Evolutionary conservation across 2,113 vertebrate genomes (phyloP).

Genomic region (Phasianus colchicus): DNA sequence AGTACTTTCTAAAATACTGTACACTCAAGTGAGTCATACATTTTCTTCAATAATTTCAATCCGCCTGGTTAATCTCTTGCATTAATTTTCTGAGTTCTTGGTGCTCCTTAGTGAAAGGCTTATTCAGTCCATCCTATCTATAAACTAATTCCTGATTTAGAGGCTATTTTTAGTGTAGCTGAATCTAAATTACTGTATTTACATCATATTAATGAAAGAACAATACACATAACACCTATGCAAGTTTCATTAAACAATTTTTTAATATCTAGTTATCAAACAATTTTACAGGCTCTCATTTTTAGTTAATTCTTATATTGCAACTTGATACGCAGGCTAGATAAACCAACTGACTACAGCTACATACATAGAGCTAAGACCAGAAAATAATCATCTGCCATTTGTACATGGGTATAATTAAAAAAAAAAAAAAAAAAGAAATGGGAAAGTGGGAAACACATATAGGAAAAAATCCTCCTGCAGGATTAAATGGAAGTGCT

Average conservation of each 20-base stretch:
- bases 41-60: not conserved
- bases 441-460: not conserved
- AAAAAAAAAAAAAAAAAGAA: not conserved
- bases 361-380: not conserved
- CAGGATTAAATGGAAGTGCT: not conserved
- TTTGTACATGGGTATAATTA: not conserved
- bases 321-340: not conserved
- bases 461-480: fast-evolving
- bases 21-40: not conserved
- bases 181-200: not conserved
- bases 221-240: not conserved
- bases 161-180: not conserved
- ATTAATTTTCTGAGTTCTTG: not conserved
- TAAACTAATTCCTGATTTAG: not conserved
- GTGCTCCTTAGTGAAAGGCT: fast-evolving
- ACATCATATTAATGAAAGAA: not conserved
- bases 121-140: not conserved
- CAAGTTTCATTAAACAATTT: not conserved
- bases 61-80: not conserved
- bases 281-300: not conserved
- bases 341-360: not conserved
- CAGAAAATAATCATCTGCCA: not conserved
- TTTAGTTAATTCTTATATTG: not conserved
- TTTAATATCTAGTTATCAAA: not conserved
- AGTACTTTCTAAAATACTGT: not conserved